phyloP scores from a whole-genome alignment of 2,797 vertebrate genomes.

The Betta splendens region DNA sequence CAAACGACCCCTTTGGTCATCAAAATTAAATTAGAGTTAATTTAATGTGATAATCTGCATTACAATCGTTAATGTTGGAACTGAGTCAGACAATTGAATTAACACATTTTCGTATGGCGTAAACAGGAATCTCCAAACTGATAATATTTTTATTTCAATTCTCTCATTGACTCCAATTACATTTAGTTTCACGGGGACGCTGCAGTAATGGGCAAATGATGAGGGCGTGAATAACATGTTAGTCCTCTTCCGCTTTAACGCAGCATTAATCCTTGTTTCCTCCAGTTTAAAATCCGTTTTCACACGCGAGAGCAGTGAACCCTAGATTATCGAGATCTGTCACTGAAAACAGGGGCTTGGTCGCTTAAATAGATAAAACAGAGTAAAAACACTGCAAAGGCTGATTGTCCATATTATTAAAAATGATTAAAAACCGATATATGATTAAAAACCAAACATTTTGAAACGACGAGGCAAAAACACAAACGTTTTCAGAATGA shows the following conservation, averaged over 20 bases:
- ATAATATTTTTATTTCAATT: constrained; percentile 60
- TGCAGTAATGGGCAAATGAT: constrained; percentile 44
- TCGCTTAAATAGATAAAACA: background rate
- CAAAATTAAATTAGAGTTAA: constrained; percentile 74
- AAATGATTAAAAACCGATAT: no score
- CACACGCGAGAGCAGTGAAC: background rate
- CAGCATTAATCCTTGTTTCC: background rate
- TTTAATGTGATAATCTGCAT: constrained; percentile 84
- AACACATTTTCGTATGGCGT: constrained; percentile 73
- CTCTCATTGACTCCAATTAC: constrained; percentile 66
- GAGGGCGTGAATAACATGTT: constrained; percentile 59
- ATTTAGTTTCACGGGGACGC: constrained; percentile 39
- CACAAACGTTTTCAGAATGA: background rate
- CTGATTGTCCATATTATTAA: background rate
- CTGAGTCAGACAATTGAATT: constrained; percentile 79
- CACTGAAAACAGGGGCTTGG: background rate
- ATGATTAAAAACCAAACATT: background rate
- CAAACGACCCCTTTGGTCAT: constrained; percentile 68
- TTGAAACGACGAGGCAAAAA: background rate
- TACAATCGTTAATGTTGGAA: constrained; percentile 74
- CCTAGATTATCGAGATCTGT: background rate
- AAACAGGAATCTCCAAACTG: constrained; percentile 55
- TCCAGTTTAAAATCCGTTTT: background rate
- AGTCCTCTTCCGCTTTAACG: constrained; percentile 50
- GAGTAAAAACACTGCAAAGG: background rate